These are phyloP conservation scores for Caenorhabditis becei DNA, from an alignment of 2,888 invertebrate genomes.

Conservation along the genomic window DNA sequence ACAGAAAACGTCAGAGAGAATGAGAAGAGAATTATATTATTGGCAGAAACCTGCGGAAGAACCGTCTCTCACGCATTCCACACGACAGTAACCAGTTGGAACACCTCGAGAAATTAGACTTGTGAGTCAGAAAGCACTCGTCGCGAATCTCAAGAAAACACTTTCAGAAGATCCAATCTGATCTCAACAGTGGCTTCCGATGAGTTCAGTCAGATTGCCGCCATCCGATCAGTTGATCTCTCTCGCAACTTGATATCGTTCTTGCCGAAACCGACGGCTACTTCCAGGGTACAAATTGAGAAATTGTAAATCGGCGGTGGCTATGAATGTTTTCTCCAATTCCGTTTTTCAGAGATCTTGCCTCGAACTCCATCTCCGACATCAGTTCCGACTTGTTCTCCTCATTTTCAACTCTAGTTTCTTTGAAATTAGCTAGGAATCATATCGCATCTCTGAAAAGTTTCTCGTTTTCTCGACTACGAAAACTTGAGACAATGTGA, in stretches of 20 bases:
- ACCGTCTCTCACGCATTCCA: constrained; percentile 65
- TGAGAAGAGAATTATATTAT: too few relatives aligned
- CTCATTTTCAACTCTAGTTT: constrained; percentile 60
- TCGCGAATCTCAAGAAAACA: not conserved
- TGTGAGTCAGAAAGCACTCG: constrained; percentile 56
- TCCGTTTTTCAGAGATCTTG: constrained; percentile 72
- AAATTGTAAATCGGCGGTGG: constrained; percentile 19
- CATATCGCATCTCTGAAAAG: constrained; percentile 61
- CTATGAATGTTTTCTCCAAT: too few relatives aligned
- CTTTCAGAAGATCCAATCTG: constrained; percentile 64
- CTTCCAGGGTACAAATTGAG: constrained; percentile 22
- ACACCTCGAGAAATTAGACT: constrained; percentile 65
- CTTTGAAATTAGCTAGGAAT: constrained; percentile 67
- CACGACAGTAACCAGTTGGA: constrained; percentile 41
- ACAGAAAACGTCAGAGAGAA: not conserved
- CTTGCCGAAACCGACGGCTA: constrained; percentile 46
- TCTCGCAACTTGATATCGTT: constrained; percentile 63
- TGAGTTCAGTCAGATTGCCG: constrained; percentile 51
- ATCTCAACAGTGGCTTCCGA: constrained; percentile 42
- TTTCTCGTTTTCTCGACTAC: constrained; percentile 63
- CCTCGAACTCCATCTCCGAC: constrained; percentile 66
- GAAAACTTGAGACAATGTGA: constrained; percentile 63
- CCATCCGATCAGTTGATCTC: constrained; percentile 60
- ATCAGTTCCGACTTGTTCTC: constrained; percentile 63
- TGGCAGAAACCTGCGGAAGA: constrained; percentile 69